Base-by-base conservation (phyloP, 2,888 invertebrate species). In the Callimorpha dominula region DNA sequence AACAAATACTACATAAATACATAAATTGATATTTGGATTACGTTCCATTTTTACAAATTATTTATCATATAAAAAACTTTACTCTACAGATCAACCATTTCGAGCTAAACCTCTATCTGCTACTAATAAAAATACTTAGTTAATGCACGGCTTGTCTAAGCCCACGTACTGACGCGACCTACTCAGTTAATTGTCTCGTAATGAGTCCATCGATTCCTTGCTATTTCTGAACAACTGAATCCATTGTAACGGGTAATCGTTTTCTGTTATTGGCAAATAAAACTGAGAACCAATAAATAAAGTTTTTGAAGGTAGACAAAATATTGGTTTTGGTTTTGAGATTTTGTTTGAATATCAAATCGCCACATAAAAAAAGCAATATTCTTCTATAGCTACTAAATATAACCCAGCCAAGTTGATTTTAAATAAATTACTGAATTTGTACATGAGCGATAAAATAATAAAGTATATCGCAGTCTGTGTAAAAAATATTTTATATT, bases 151-250 rank as follows among this genome's bases (percentile, higher is more conserved):
- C n/a, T n/a, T n/a, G 85, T 87, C 65, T 78, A n/a, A 42, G 46
- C 71, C 67, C 72, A 80, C 74, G 72, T 75, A 78, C 69, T 17
- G 49, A 60, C 84, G 87, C 86, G 88, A 90, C 88, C 89, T 87
- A 90, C 88, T 89, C 86, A 68, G 87, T 86, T 92, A 91, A 93
- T 91, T 92, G 90, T 92, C 87, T 80, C 83, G 83, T 92, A 92
- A 93, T 93, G 89, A 91, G 89, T 86, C 82, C 86, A 90, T 91
- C 89, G 90, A 92, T 91, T 91, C 83, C 82, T 85, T 70, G 87
- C 91, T 91, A 89, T 93, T 90, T 88, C 87, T 89, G 89, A 85
- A 82, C 86, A 80, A 80, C 46, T 70, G 70, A 72, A 73, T 73
- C 66, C 75, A 81, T 74, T 75, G 74, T 71, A 78, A 78, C 73